Conservation (phyloP, 53 echinoderm and acorn worm genomes). For the Mesocentrotus franciscanus region DNA sequence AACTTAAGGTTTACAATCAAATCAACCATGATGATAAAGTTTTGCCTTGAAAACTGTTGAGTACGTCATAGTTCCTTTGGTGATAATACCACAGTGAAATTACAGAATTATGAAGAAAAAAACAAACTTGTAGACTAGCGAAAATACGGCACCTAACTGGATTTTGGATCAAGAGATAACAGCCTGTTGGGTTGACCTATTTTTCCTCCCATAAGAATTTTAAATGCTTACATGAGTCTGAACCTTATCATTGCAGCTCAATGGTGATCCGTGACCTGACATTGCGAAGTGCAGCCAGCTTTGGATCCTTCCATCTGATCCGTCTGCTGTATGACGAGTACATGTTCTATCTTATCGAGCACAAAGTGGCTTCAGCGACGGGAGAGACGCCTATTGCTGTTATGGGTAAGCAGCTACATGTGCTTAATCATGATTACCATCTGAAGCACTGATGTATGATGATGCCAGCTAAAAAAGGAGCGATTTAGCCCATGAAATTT, state of each 20-base stretch:
- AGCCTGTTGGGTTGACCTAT: background rate
- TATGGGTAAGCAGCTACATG: conserved; percentile 82
- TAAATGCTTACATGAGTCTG: background rate
- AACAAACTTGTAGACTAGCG: background rate
- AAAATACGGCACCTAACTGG: background rate
- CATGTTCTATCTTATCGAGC: conserved; percentile 99
- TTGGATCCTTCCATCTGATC: conserved; percentile 99
- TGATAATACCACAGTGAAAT: background rate
- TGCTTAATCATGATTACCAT: background rate
- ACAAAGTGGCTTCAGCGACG: conserved; percentile 93
- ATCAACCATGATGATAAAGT: background rate
- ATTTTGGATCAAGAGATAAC: background rate
- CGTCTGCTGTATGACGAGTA: conserved; percentile 96
- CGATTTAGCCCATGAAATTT: too few relatives aligned
- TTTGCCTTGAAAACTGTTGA: background rate
- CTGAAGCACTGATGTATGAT: background rate
- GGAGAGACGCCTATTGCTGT: conserved; percentile 99
- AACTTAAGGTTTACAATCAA: too few relatives aligned
- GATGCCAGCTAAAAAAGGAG: background rate
- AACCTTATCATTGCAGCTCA: conserved; percentile 74
- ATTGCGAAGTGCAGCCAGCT: conserved; percentile 97
- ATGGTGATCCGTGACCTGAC: conserved; percentile 99
- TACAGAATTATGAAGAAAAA: background rate
- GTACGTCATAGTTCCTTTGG: background rate
- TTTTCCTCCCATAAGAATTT: background rate